Conservation (phyloP, 2,888 invertebrate species). For the Oasisia sp. region DNA sequence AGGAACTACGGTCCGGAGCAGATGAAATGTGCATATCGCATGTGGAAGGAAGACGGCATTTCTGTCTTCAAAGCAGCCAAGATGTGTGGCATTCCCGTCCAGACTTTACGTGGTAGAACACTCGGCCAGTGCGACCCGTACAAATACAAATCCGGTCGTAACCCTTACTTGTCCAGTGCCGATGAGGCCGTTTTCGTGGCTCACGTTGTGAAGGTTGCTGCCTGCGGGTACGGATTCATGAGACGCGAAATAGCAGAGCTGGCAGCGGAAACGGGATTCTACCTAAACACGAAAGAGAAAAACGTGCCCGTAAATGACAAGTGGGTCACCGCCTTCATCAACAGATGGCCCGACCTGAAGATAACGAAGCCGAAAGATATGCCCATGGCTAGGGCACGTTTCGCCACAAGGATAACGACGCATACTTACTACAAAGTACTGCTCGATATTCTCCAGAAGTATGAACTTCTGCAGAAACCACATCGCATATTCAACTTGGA, state of each 20-base stretch:
- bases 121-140: neutral
- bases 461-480: neutral
- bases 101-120: neutral
- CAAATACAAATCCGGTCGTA: neutral
- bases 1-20: neutral
- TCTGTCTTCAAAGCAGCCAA: neutral
- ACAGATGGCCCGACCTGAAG: neutral
- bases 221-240: neutral
- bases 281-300: neutral
- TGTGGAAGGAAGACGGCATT: neutral
- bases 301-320: neutral
- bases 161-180: neutral
- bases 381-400: neutral
- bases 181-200: neutral
- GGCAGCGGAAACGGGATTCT: neutral
- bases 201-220: neutral
- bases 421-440: neutral
- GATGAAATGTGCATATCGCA: neutral
- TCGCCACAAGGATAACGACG: neutral
- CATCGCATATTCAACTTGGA: neutral
- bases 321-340: neutral
- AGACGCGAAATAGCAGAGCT: neutral
- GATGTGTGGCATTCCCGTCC: neutral
- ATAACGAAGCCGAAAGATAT: neutral
- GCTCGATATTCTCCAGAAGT: neutral